Evolutionary conservation across 2,113 vertebrate genomes (phyloP), one percentile per base, ranked within the genome.

Genomic region (Nothoprocta perdicaria): DNA sequence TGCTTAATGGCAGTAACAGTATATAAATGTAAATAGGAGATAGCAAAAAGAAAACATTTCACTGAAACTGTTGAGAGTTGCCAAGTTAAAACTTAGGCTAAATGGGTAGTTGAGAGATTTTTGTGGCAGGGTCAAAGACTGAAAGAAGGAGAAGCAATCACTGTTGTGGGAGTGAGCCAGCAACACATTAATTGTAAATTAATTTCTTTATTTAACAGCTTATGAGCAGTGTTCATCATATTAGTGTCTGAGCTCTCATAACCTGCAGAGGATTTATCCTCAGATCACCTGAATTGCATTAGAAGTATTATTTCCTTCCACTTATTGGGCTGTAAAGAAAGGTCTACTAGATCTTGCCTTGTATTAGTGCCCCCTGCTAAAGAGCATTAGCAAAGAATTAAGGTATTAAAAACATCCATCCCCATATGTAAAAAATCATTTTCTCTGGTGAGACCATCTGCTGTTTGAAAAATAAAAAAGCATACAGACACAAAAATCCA

Each of bases 181-280:
- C 22, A 89, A 71, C 46, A 88, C 38, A 91, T 89, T 89, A 82
- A 50, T 41, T 75, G 27, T 68, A 66, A 88, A 87, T 78, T 88
- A 78, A 91, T 92, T 85, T 73, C 21, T 73, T 63, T 85, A 82
- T 87, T 89, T 88, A 87, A 35, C 68, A 89, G 24, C 68, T 85
- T 87, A 69, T 80, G 38, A 91, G 46, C 46, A 55, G 38, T 75
- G 46, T 83, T 85, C 55, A 74, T 94, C 76, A 27, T 62, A 77
- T 89, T 85, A 89, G 26, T 40, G 10, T 41, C 87, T 87, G 55
- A 74, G 60, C 73, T 77, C 63, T 74, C 76, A 83, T 26, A 83
- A 80, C 41, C 33, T 89, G 48, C 14, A 80, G 43, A 3, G 5
- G 35, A 90, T 93, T 91, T 96, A 81, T 82, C 55, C n/a, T 91